Evolutionary conservation across 1,140 invertebrate genomes (phyloP).

Genomic region (Lordiphosa stackelbergi): DNA sequence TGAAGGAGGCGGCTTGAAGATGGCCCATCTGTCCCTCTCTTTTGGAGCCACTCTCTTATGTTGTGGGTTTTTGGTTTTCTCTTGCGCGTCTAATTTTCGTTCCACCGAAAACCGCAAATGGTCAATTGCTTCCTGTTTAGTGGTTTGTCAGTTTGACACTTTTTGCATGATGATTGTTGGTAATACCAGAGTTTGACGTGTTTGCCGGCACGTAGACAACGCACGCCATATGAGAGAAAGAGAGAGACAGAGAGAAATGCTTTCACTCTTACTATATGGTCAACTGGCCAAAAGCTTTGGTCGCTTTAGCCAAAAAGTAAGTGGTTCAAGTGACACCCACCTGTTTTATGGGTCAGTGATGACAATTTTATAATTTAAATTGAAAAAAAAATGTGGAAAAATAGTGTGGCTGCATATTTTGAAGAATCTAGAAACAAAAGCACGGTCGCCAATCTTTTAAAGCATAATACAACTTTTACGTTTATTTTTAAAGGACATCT

Average conservation of each 20-base stretch:
- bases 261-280: conserved; percentile 68
- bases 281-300: conserved; percentile 19
- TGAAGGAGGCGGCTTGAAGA: conserved; percentile 32
- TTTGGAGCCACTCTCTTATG: neutral
- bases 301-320: conserved; percentile 13
- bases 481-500: no score
- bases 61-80: neutral
- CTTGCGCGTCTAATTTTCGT: neutral
- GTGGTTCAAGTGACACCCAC: conserved; percentile 12
- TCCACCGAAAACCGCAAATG: conserved; percentile 3
- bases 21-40: conserved; percentile 3
- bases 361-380: conserved; percentile 6
- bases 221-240: neutral
- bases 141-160: conserved; percentile 16
- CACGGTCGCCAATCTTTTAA: no score
- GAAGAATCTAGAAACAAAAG: neutral
- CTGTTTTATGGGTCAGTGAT: conserved; percentile 46
- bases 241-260: conserved; percentile 49
- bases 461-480: no score
- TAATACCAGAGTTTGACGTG: conserved; percentile 40
- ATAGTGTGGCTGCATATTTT: conserved; percentile 5
- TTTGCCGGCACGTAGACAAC: conserved; percentile 64
- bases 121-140: conserved; percentile 55
- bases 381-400: neutral
- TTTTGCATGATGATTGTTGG: conserved; percentile 7